Percentiles rank a stretch among this genome's conserved stretches.
phyloP scores from a whole-genome alignment of 2,888 invertebrate genomes.

The Celastrina argiolus region DNA sequence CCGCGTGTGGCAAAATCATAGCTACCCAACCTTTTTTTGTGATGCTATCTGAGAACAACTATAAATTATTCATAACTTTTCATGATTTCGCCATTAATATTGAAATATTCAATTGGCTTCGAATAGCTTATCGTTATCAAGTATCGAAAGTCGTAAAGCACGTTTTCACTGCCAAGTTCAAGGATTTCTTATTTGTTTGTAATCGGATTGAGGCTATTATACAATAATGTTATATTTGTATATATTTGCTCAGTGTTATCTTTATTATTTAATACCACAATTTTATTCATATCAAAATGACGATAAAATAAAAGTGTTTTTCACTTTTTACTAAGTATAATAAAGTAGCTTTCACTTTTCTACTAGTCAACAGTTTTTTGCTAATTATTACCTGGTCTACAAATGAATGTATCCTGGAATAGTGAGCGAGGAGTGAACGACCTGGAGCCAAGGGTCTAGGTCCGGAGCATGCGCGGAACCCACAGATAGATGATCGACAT shows the following conservation, averaged over 20 bases:
- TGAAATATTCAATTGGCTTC: background rate
- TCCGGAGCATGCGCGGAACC: constrained; percentile 11
- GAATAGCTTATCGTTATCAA: background rate
- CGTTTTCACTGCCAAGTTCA: constrained; percentile 9
- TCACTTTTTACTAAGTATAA: too few relatives aligned
- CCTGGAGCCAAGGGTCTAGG: background rate
- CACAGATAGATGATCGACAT: constrained; percentile 3
- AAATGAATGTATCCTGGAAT: background rate
- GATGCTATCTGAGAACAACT: background rate
- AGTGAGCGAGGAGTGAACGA: constrained; percentile 3
- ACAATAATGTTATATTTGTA: background rate
- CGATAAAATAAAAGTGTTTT: too few relatives aligned
- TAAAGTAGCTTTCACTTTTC: too few relatives aligned
- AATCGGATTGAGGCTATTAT: background rate
- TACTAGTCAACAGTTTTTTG: background rate
- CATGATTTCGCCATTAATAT: background rate
- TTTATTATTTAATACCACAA: too few relatives aligned
- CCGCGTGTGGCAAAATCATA: constrained; percentile 2
- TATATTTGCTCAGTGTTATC: background rate
- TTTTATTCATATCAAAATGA: too few relatives aligned
- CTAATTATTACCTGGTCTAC: background rate
- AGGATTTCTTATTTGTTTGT: background rate
- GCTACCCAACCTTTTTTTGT: background rate
- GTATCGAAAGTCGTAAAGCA: constrained; percentile 6
- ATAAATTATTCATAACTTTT: background rate